phyloP scores from a whole-genome alignment of 2,888 invertebrate species.

The Tiliacea aurago region DNA sequence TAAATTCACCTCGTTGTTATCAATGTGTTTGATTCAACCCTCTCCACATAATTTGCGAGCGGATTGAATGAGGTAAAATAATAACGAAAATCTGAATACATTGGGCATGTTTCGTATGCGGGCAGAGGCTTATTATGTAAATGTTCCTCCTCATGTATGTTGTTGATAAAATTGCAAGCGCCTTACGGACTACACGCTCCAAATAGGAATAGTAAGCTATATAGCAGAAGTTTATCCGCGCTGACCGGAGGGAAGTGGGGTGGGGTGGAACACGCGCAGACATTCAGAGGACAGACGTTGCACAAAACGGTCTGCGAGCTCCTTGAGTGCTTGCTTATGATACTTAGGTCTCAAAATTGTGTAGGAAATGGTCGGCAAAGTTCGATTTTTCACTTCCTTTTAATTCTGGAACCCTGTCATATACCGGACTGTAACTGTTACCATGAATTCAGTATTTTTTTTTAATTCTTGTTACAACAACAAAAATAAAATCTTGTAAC shows the following conservation, averaged over 20 bases:
- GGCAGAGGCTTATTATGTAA: conserved; percentile 84
- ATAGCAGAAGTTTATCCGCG: conserved; percentile 58
- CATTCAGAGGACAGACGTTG: conserved; percentile 49
- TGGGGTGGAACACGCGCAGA: conserved; percentile 40
- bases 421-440: too few relatives aligned
- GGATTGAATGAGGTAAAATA: conserved; percentile 83
- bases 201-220: conserved; percentile 58
- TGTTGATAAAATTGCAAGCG: conserved; percentile 83
- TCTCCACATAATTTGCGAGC: conserved; percentile 75
- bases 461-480: too few relatives aligned
- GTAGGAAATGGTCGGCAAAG: conserved; percentile 10
- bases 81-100: conserved; percentile 85
- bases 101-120: conserved; percentile 76
- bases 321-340: conserved; percentile 39
- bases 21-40: conserved; percentile 77
- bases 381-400: conserved; percentile 22
- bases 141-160: conserved; percentile 82
- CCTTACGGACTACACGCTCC: conserved; percentile 62
- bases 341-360: conserved; percentile 18
- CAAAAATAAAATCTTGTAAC: too few relatives aligned
- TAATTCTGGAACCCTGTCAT: conserved; percentile 16
- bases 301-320: conserved; percentile 44
- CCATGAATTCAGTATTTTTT: background rate
- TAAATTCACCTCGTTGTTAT: conserved; percentile 77
- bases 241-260: conserved; percentile 54